Base-by-base conservation (phyloP, 2,888 invertebrate species). In the Diploptera punctata region DNA sequence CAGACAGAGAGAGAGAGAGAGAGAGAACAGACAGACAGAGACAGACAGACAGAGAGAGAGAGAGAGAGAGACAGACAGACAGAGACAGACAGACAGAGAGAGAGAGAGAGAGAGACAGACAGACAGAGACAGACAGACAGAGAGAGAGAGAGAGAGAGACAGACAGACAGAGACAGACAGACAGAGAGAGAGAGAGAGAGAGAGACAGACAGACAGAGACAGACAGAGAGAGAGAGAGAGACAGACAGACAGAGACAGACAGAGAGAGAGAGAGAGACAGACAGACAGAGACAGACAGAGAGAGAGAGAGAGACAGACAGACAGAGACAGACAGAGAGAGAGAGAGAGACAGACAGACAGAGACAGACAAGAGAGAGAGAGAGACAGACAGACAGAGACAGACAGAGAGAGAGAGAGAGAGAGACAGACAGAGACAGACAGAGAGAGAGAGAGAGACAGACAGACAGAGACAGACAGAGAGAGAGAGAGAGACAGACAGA, bases 371-470 rank as follows among this genome's bases (percentile, higher is more conserved):
- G 44, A 44, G 16, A 44, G 16, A 44, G 44, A 44, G 44, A 3
- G 2, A 44, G 44, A 44, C 44, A 44, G 3, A 44, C 44, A 44
- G 44, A 44, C 2, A 44, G 44, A 44, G 43, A 43, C 43, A 43
- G 43, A 43, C 43, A 43, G 43, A 13, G 44, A 44, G 16, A 2
- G 9, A 43, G 9, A 43, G 43, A 43, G 43, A 43, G 43, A 43
- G 43, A 43, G 43, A 7, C 7, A 43, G 9, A 43, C 43, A 52
- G 43, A 43, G 43, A 18, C 43, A 77, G 57, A 10, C 49, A 68
- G 61, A 13, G 24, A 61, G 24, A 61, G 61, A 61, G 24, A 61
- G 61, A 61, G 24, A 61, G 24, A 26, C 24, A 13, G 18, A 13
- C 52, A 52, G 52, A 52, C 52, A 52, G 52, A 52, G 13, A 52